Percentiles rank a stretch among this genome's conserved stretches.
These are phyloP conservation scores for Camelus bactrianus DNA, from an alignment of 2,113 vertebrate species.

Conservation along the genomic window DNA sequence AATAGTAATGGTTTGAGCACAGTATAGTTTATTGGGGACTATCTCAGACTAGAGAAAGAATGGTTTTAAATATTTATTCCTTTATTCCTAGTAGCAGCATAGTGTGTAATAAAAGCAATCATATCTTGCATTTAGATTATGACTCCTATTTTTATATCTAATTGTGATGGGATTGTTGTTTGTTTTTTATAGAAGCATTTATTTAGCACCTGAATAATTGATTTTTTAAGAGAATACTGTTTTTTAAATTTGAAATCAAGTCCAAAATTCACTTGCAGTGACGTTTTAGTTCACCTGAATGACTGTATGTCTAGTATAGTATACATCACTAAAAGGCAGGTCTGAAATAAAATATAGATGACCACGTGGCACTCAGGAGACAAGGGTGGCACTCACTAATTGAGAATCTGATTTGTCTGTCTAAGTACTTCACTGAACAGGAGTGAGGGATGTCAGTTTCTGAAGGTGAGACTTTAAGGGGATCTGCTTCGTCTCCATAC, in stretches of 20 bases:
- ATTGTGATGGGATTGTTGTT: background rate
- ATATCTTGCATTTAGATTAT: background rate
- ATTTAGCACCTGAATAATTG: background rate
- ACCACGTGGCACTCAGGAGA: background rate
- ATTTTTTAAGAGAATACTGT: background rate
- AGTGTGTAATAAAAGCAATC: background rate
- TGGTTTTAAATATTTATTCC: background rate
- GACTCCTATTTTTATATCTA: background rate
- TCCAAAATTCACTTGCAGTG: background rate
- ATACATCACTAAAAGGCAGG: background rate
- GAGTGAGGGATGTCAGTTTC: background rate
- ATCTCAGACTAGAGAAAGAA: background rate
- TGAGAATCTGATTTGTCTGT: background rate
- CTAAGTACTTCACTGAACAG: background rate
- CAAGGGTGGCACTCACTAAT: background rate
- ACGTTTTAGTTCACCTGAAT: background rate
- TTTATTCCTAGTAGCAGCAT: background rate
- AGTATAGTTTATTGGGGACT: background rate
- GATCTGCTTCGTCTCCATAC: background rate
- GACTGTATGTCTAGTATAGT: background rate
- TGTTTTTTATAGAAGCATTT: background rate
- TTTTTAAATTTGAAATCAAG: background rate
- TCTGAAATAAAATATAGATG: background rate
- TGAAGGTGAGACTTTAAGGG: background rate
- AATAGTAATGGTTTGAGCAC: background rate